These are phyloP conservation scores for Melipona quadrifasciata DNA, from an alignment of 1,140 invertebrate species.

Conservation along the genomic window DNA sequence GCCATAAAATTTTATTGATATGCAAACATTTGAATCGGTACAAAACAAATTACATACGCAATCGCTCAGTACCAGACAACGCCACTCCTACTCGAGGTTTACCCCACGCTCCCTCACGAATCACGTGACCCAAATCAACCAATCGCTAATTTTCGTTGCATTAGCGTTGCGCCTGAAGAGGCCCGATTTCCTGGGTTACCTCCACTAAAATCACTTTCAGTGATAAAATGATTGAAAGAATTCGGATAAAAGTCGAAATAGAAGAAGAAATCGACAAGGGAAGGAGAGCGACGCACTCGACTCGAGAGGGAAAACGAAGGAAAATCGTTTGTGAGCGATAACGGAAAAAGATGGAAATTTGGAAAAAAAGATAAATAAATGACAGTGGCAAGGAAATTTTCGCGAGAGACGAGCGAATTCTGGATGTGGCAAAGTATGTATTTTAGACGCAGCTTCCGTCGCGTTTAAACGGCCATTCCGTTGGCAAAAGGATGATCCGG, in stretches of 20 bases:
- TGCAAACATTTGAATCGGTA: no score
- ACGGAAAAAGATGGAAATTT: background rate
- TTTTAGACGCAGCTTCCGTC: slow-evolving; percentile 60
- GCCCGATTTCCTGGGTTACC: no score
- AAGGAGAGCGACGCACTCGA: background rate
- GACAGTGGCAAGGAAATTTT: slow-evolving; percentile 29
- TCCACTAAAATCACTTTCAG: no score
- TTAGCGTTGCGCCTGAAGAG: no score
- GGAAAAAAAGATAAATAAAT: background rate
- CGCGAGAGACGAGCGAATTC: slow-evolving; percentile 55
- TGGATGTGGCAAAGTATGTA: slow-evolving; percentile 59
- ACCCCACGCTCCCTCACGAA: no score
- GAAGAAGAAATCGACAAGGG: background rate
- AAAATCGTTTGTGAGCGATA: background rate
- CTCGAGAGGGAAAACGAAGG: background rate
- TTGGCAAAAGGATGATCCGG: slow-evolving; percentile 49
- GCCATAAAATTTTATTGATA: no score
- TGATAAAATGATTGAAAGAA: background rate
- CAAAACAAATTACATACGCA: no score
- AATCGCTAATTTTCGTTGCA: no score
- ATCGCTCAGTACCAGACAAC: no score
- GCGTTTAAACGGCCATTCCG: slow-evolving; percentile 60
- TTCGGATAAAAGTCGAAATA: no score
- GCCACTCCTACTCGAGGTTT: no score
- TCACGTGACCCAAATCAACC: no score